Conservation (phyloP, 2,113 vertebrate genomes). For the Dasyprocta punctata region DNA sequence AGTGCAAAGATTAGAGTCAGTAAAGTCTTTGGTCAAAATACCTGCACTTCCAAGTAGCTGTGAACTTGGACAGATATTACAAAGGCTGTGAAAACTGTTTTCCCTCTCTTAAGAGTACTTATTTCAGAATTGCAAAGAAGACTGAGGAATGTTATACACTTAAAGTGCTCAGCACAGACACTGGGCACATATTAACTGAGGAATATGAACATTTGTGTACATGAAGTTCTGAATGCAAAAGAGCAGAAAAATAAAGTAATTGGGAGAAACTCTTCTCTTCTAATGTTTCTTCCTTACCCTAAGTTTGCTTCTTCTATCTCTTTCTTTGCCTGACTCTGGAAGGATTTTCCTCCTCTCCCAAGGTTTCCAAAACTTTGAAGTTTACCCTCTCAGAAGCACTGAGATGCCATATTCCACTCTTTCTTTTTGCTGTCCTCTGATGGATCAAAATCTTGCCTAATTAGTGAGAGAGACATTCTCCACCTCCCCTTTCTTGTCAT, state of each 20-base stretch:
- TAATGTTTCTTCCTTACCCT: neutral
- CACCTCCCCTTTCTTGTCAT: neutral
- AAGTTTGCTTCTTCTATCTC: neutral
- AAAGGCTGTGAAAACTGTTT: neutral
- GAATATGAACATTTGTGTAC: neutral
- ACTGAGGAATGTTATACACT: neutral
- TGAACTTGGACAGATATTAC: neutral
- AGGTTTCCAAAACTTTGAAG: neutral
- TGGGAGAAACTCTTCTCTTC: neutral
- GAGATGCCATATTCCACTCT: neutral
- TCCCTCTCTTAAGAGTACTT: neutral
- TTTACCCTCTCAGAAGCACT: neutral
- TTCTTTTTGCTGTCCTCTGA: neutral
- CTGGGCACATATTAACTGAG: neutral
- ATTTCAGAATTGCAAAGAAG: neutral
- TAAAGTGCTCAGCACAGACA: neutral
- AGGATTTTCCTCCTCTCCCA: neutral
- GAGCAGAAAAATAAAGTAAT: neutral
- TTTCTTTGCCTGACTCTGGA: neutral
- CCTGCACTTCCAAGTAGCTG: neutral
- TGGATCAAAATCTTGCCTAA: neutral
- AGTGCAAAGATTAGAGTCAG: neutral
- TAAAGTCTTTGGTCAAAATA: neutral
- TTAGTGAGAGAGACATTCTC: neutral
- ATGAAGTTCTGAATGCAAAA: conserved; percentile 9